Percentiles rank a stretch among this genome's conserved stretches.
Evolutionary conservation across 2,797 vertebrate species (phyloP).

Genomic region (Etheostoma perlongum): DNA sequence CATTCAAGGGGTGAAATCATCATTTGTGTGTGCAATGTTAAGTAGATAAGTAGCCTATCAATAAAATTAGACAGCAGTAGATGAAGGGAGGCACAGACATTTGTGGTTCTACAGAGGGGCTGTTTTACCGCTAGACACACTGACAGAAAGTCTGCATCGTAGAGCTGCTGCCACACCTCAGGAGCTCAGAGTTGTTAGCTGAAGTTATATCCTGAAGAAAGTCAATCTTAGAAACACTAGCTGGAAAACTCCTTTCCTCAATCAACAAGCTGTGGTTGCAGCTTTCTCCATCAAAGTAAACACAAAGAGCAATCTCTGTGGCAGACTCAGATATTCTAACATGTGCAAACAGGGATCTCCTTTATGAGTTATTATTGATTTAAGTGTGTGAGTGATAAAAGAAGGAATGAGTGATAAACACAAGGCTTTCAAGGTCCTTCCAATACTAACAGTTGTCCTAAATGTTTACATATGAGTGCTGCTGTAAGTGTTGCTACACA

Average conservation of each 20-base stretch:
- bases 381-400: conserved; percentile 31
- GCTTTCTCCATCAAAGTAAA: background rate
- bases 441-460: conserved; percentile 72
- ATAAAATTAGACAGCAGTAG: conserved; percentile 29
- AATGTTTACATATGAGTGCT: conserved; percentile 60
- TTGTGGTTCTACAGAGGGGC: conserved; percentile 34
- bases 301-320: background rate
- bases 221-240: conserved; percentile 11
- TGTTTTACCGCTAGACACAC: conserved; percentile 25
- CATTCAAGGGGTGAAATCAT: conserved; percentile 58
- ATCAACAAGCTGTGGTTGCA: conserved; percentile 1
- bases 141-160: conserved; percentile 20
- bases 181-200: conserved; percentile 19
- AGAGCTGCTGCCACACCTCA: conserved; percentile 46
- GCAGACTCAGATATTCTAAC: conserved; percentile 7
- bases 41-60: conserved; percentile 2
- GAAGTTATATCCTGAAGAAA: conserved; percentile 25
- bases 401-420: conserved; percentile 35
- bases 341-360: conserved; percentile 66
- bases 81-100: conserved; percentile 49
- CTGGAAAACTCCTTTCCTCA: conserved; percentile 15
- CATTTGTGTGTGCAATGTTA: conserved; percentile 32
- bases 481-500: conserved; percentile 71
- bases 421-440: conserved; percentile 53
- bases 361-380: conserved; percentile 7